Conservation (phyloP, 1,140 invertebrate genomes). For the Schlechtendalia chinensis region DNA sequence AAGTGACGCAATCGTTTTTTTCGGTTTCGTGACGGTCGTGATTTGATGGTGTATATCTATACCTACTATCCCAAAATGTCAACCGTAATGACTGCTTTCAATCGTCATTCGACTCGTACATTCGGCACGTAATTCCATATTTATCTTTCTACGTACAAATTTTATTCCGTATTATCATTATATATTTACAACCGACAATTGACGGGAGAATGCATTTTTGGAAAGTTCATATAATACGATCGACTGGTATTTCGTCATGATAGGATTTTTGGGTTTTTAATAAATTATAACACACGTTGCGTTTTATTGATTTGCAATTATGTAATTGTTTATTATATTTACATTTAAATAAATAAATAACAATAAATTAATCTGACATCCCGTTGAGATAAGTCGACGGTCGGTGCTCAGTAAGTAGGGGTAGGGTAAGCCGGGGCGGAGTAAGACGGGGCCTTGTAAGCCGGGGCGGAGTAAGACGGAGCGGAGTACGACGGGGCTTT, state of each 20-base stretch:
- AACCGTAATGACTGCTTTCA: neutral
- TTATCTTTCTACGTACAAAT: too few species aligned
- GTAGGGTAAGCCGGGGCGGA: slow-evolving; percentile 52
- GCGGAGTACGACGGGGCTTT: slow-evolving; percentile 40
- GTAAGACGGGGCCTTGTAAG: slow-evolving; percentile 50
- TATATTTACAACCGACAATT: too few species aligned
- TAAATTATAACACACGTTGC: neutral
- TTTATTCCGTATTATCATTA: too few species aligned
- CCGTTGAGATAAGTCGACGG: slow-evolving; percentile 5
- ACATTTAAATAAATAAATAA: slow-evolving; percentile 48
- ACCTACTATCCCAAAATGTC: neutral
- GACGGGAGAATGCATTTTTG: too few species aligned
- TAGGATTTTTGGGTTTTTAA: neutral
- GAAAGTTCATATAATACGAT: too few species aligned
- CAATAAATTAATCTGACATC: slow-evolving; percentile 41
- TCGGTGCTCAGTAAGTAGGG: slow-evolving; percentile 46
- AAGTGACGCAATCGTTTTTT: neutral
- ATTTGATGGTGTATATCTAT: neutral
- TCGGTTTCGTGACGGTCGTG: too few species aligned
- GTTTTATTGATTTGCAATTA: slow-evolving; percentile 19
- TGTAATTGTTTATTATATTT: slow-evolving; percentile 44
- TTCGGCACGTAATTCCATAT: neutral
- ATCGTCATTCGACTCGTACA: neutral
- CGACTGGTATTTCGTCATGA: too few species aligned
- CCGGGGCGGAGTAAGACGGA: slow-evolving; percentile 50